Evolutionary conservation across 2,888 invertebrate species (phyloP).

Genomic region (Apodemia zela): DNA sequence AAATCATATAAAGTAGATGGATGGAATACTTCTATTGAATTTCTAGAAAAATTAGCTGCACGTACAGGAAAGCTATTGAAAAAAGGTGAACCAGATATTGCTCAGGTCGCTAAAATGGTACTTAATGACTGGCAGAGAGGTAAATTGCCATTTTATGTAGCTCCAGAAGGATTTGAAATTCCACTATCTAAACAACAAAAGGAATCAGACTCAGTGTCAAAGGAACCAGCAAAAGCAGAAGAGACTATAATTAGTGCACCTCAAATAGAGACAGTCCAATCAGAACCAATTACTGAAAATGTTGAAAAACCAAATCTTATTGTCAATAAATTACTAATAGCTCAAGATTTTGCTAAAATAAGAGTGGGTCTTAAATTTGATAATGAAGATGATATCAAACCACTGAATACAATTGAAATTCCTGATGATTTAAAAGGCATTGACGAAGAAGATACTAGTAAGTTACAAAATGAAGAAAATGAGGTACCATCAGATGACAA

Average conservation of each 20-base stretch:
- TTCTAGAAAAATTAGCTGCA: conserved; percentile 93
- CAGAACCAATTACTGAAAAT: conserved; percentile 41
- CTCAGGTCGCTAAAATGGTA: conserved; percentile 94
- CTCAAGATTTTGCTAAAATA: conserved; percentile 92
- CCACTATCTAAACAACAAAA: conserved; percentile 77
- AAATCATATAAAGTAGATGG: conserved; percentile 93
- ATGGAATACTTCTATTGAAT: conserved; percentile 92
- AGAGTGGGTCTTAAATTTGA: conserved; percentile 86
- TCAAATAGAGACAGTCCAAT: conserved; percentile 47
- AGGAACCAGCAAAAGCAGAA: conserved; percentile 34
- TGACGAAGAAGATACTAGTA: conserved; percentile 56
- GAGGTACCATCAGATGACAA: conserved; percentile 44
- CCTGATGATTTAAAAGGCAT: conserved; percentile 67
- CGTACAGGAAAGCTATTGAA: conserved; percentile 94
- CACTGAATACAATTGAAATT: conserved; percentile 73
- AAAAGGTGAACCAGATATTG: conserved; percentile 97
- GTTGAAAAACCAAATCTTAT: conserved; percentile 53
- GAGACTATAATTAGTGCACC: conserved; percentile 46
- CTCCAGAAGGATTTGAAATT: conserved; percentile 90
- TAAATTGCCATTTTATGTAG: conserved; percentile 95
- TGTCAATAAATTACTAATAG: conserved; percentile 74
- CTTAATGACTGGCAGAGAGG: conserved; percentile 99
- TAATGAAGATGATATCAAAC: conserved; percentile 82
- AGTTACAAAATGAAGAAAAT: conserved; percentile 42
- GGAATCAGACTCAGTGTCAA: conserved; percentile 36